Evolutionary conservation across 2,888 invertebrate genomes (phyloP), one percentile per base, ranked within the genome.

Genomic region (Pyrrhosoma nymphula): DNA sequence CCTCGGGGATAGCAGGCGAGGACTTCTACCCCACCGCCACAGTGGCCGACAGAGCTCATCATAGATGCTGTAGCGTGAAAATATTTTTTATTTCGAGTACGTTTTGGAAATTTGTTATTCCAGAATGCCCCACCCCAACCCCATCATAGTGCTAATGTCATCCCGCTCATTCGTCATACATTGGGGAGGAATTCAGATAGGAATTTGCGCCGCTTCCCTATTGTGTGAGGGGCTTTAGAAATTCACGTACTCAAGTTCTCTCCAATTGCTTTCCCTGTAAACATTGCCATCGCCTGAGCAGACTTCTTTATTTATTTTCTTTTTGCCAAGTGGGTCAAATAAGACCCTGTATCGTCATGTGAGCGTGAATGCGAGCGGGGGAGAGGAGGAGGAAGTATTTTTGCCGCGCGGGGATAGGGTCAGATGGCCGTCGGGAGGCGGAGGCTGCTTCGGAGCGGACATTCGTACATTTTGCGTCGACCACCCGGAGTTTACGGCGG

Each of bases 401-500:
- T 10, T 60, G 16, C 60, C 60, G 23, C 35, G 47, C 14, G 12
- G 35, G 16, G 14, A 0, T 0, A 82, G 82, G 82, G 35, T 35
- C 35, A 14, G 82, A 82, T 14, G 30, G 18, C 60, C 60, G 26
- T 35, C 82, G 82, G 18, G 82, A 69, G 82, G 6, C 30, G 82
- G 35, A 14, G 1, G 82, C 82, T 3, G 12, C 18, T 12, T 35
- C 10, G 35, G 16, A 35, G 30, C 35, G 35, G 14, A 35, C 82
- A 82, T 82, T 82, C 69, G 69, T 82, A 82, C 35, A 35, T 82
- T 82, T 82, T 82, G 82, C 14, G 82, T 35, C 82, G 82, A 26
- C 69, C 69, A 47, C 60, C 16, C n/a, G n/a, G 82, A 82, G 82
- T 82, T 82, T 82, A 82, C 82, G 82, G 82, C 82, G 30, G 35